Evolutionary conservation across 2,797 vertebrate species (phyloP).

Genomic region (Carcharodon carcharias): DNA sequence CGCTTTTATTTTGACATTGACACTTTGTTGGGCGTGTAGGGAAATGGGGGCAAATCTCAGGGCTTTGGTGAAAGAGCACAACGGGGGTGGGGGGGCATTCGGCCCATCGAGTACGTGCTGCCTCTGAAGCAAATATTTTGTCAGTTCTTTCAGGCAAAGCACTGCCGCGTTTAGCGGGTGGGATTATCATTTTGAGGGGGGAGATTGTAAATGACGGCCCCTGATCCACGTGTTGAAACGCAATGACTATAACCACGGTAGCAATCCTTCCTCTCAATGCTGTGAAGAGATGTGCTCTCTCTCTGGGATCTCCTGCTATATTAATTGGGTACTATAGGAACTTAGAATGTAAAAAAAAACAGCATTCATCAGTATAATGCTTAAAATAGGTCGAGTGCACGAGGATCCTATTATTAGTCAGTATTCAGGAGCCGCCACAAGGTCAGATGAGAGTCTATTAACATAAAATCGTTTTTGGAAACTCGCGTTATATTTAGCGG

Average conservation of each 20-base stretch:
- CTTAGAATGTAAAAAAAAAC: background rate
- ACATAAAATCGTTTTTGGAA: conserved; percentile 20
- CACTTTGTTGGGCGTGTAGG: background rate
- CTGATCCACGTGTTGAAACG: background rate
- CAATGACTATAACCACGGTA: background rate
- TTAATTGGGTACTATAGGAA: background rate
- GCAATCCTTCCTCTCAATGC: background rate
- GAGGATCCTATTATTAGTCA: conserved; percentile 17
- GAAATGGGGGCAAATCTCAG: too few species aligned
- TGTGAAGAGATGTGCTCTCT: background rate
- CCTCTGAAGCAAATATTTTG: background rate
- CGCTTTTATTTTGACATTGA: background rate
- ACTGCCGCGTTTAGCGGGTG: background rate
- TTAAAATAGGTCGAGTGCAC: background rate
- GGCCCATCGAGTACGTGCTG: background rate
- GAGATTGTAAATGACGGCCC: too few species aligned
- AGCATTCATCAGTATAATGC: background rate
- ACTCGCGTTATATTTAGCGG: background rate
- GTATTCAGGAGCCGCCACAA: background rate
- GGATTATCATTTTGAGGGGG: background rate
- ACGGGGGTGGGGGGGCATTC: too few species aligned
- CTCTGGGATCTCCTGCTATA: background rate
- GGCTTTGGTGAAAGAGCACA: background rate
- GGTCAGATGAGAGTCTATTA: background rate
- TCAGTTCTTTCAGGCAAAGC: background rate